Base-by-base conservation (phyloP, 92 coral and sea anemone species). In the Palythoa heliodiscus region DNA sequence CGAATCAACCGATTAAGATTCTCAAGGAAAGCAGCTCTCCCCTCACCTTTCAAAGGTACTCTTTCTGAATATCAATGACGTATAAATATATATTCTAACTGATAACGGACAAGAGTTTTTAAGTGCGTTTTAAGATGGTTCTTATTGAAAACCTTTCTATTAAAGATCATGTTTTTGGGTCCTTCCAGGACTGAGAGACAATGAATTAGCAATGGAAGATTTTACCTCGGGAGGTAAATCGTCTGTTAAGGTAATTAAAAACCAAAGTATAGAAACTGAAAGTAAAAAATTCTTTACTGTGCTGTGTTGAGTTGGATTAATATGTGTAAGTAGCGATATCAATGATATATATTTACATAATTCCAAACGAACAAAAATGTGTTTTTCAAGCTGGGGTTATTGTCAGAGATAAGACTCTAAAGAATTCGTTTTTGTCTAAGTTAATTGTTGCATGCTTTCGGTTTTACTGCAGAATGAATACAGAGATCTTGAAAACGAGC, bases 21-120 rank as follows among this genome's bases (percentile, higher is more conserved):
- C 16, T 94, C 99, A 73, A 89, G 98, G 60, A 96, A 96, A 87
- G 93, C 96, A 23, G 84, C 93, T 16, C 88, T 92, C 3, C 92
- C 94, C 0, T 78, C 83, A 53, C 91, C 96, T 11, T 70, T 84
- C 17, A n/a, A 53, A 13, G n/a, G 29, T 37, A 57, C 22, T 60
- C 11, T 7, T 39, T 48, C 35, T 11, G 4, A 14, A 5, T 63
- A 38, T 60, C 83, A 60, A 66, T 19, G 55, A 38, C 40, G 83
- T 78, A 77, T 16, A 29, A 40, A 17, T 22, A 17, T 74, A 7
- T 3, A 67, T 22, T 67, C 6, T 58, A 15, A 58, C 20, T 2
- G 12, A 15, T 5, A 15, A 58, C 14, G n/a, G 1, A 58, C 5
- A 58, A 58, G 14, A 13, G 7, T 58, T 15, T 15, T 15, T 2